A percentile compares a stretch with the other conserved stretches of the same genome.
These are phyloP conservation scores for Poeciliopsis prolifica DNA, from an alignment of 2,113 vertebrate genomes.

Conservation along the genomic window DNA sequence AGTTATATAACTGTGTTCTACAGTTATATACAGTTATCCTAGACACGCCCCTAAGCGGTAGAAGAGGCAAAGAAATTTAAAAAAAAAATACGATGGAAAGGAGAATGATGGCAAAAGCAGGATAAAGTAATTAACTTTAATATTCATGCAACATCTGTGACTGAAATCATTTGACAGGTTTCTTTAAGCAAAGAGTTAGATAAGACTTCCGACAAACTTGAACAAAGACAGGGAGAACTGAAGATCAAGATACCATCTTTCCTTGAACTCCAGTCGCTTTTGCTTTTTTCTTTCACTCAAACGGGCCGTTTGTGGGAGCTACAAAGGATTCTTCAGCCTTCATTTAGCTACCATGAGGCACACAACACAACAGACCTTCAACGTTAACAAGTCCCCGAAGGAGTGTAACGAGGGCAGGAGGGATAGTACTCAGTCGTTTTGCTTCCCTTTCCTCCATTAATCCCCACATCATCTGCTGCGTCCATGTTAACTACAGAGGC, in stretches of 20 bases:
- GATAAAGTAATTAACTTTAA: slow-evolving; percentile 47
- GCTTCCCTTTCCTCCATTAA: neutral
- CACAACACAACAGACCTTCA: neutral
- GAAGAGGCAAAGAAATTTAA: slow-evolving; percentile 15
- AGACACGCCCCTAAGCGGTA: neutral
- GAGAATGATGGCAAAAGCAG: slow-evolving; percentile 35
- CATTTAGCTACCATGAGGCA: neutral
- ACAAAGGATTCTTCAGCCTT: neutral
- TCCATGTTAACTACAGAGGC: slow-evolving; percentile 25
- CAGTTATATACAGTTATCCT: too few relatives aligned
- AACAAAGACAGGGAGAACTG: neutral
- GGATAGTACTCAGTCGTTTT: neutral
- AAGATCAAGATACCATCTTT: slow-evolving; percentile 3
- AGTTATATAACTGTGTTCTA: too few relatives aligned
- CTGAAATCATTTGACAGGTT: neutral
- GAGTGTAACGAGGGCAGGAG: neutral
- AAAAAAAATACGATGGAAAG: neutral
- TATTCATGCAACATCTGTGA: slow-evolving; percentile 29
- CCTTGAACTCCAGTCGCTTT: neutral
- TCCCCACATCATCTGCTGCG: slow-evolving; percentile 16
- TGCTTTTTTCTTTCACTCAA: neutral
- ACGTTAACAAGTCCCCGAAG: neutral
- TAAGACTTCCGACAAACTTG: neutral
- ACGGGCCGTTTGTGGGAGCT: neutral
- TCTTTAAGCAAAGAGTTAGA: neutral